Evolutionary conservation across 2,797 vertebrate genomes (phyloP).

Genomic region (Nannoperca australis): DNA sequence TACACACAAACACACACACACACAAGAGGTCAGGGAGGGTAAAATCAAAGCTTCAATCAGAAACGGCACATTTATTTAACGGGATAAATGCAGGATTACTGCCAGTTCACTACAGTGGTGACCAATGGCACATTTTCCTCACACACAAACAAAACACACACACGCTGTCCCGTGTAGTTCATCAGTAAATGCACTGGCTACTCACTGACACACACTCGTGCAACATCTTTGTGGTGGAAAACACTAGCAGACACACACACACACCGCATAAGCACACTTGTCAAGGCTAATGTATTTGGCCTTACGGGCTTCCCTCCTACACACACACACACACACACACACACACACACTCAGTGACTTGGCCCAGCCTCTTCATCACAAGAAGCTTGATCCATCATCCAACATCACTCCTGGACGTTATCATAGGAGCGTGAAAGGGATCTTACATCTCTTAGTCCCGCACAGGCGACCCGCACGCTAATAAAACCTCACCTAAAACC

Average conservation of each 20-base stretch:
- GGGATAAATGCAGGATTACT: slow-evolving; percentile 14
- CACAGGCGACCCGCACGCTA: slow-evolving; percentile 22
- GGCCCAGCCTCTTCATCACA: slow-evolving; percentile 33
- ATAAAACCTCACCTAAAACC: slow-evolving; percentile 49
- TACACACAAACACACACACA: neutral
- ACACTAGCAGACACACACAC: neutral
- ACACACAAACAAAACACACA: neutral
- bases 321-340: neutral
- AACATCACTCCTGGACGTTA: slow-evolving; percentile 54
- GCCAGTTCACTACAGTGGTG: slow-evolving; percentile 1
- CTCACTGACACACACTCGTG: neutral
- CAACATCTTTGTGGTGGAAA: neutral
- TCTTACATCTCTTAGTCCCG: slow-evolving; percentile 36
- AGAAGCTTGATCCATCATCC: slow-evolving; percentile 53
- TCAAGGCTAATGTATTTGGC: neutral
- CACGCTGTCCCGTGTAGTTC: neutral
- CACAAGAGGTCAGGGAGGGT: slow-evolving; percentile 23
- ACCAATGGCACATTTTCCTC: neutral
- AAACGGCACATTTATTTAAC: slow-evolving; percentile 26
- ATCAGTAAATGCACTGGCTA: neutral
- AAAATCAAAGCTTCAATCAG: slow-evolving; percentile 3
- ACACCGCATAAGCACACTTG: neutral
- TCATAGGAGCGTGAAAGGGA: slow-evolving; percentile 47
- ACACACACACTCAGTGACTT: neutral
- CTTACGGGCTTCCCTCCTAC: neutral